Evolutionary conservation across 2,797 vertebrate species (phyloP).

Genomic region (Liasis olivaceus): DNA sequence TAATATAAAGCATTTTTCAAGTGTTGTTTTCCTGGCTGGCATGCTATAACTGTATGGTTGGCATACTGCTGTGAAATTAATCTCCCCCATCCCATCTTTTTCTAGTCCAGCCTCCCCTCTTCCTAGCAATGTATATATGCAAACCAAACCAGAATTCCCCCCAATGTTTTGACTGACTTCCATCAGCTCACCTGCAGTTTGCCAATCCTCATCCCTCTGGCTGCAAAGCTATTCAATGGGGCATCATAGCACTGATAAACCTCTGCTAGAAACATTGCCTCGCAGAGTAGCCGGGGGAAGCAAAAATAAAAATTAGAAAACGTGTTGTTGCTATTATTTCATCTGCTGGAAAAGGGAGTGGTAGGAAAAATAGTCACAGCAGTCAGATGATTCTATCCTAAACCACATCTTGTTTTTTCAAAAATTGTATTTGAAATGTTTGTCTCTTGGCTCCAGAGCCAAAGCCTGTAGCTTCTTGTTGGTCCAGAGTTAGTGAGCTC

Average conservation of each 20-base stretch:
- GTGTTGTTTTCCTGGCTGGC: slow-evolving; percentile 45
- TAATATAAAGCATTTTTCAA: slow-evolving; percentile 71
- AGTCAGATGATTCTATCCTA: background rate
- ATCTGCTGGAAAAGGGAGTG: slow-evolving; percentile 5
- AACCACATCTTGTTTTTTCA: background rate
- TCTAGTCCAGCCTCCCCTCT: slow-evolving; percentile 31
- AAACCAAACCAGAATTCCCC: slow-evolving; percentile 60
- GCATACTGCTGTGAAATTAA: slow-evolving; percentile 63
- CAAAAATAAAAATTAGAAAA: background rate
- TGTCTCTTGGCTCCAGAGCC: background rate
- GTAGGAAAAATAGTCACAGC: slow-evolving; percentile 5
- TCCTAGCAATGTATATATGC: slow-evolving; percentile 60
- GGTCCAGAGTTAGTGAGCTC: background rate
- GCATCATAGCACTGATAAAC: slow-evolving; percentile 28
- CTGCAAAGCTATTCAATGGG: slow-evolving; percentile 60
- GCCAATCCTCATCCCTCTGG: slow-evolving; percentile 30
- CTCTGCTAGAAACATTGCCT: slow-evolving; percentile 39
- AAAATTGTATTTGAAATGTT: background rate
- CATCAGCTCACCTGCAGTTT: slow-evolving; percentile 60
- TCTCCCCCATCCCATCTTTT: slow-evolving; percentile 20
- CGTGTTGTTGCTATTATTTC: background rate
- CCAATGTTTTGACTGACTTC: slow-evolving; percentile 58
- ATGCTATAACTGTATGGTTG: slow-evolving; percentile 55
- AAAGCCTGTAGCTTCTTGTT: background rate
- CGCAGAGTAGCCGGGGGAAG: slow-evolving; percentile 38